These are phyloP conservation scores for Ceratosolen fusciceps DNA, from an alignment of 1,140 invertebrate species.

Conservation along the genomic window DNA sequence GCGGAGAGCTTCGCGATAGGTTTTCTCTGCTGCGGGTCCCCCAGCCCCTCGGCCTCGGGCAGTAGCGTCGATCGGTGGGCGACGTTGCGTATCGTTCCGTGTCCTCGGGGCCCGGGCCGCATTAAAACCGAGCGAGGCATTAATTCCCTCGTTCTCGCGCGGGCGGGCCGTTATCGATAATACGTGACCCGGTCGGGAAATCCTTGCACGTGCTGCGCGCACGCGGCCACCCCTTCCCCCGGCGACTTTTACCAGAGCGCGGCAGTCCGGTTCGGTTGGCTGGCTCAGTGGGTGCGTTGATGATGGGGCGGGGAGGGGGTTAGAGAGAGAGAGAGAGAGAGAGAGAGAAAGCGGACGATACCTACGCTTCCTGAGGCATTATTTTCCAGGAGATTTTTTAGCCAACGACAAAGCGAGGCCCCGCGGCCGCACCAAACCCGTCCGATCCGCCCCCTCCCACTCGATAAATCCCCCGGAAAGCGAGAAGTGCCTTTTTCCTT, in stretches of 20 bases:
- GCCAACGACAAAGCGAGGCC: constrained; percentile 7
- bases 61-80: too few species aligned
- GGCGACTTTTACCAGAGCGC: neutral
- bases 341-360: too few species aligned
- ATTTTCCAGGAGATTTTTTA: constrained; percentile 33
- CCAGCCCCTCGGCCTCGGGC: too few species aligned
- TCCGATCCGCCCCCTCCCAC: too few species aligned
- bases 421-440: too few species aligned
- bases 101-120: neutral
- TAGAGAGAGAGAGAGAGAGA: too few species aligned
- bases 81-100: neutral
- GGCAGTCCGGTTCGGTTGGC: too few species aligned
- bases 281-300: too few species aligned
- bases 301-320: too few species aligned
- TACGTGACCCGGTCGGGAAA: constrained; percentile 32
- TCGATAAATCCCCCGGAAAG: constrained; percentile 7
- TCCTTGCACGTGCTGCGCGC: constrained; percentile 35
- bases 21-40: neutral
- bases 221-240: neutral
- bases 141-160: constrained; percentile 52
- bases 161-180: constrained; percentile 34
- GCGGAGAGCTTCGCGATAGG: too few species aligned
- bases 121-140: constrained; percentile 51
- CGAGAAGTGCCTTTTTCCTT: neutral
- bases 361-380: constrained; percentile 5